Base-by-base conservation (phyloP, 2,797 vertebrate genomes). In the Trematomus bernacchii region DNA sequence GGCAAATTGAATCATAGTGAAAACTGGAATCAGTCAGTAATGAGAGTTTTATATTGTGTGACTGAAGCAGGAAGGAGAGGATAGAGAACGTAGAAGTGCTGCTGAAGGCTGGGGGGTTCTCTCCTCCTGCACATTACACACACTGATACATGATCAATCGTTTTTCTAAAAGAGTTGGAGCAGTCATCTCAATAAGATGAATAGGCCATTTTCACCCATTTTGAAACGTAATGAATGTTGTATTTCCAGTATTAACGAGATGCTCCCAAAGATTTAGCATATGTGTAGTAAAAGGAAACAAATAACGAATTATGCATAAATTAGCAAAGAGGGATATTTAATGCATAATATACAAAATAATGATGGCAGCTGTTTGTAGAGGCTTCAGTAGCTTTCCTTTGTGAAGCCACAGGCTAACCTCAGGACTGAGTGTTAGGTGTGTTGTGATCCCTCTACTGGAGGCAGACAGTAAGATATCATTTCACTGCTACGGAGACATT, bases 1-100 rank as follows among this genome's bases (percentile, higher is more conserved):
- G 78, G 93, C 94, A 96, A 97, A 91, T 97, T 97, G 96, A 97
- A 97, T 98, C 96, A 95, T 88, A 95, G 95, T 93, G 96, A 96
- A 96, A 97, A 97, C 95, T 94, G 95, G 97, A 94, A 96, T 97
- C 96, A 96, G 96, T 95, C 93, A 64, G 94, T 97, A 97, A 97
- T 97, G n/a, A n/a, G n/a, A 95, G 96, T 96, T 89, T 90, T 78
- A 81, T 83, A 63, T 55, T 33, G 77, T 76, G 82, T 82, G 87
- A 85, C 46, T 8, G 47, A 84, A 77, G 18, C 60, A 58, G 82
- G 71, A 47, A 74, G 58, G 69, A 60, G 55, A 51, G 42, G 43
- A 52, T 15, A 46, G 53, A 50, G 66, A 11, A 77, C 40, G 47
- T 15, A 16, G 13, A 11, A 51, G 33, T 15, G 60, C 57, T 12